phyloP scores from a whole-genome alignment of 2,113 vertebrate species.

The Okapia johnstoni region DNA sequence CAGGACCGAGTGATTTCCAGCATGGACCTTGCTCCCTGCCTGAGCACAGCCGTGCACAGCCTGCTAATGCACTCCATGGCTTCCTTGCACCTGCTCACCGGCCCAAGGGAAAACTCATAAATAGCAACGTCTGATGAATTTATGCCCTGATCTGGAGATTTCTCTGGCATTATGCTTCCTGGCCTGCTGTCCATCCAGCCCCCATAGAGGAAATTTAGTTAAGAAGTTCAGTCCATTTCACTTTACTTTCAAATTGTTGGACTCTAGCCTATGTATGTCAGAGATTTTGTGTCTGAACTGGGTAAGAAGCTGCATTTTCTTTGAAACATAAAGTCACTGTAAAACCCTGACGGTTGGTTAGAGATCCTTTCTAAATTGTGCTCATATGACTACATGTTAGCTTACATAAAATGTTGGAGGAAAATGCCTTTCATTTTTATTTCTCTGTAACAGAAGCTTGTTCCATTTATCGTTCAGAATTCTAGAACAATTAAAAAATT shows the following conservation, averaged over 20 bases:
- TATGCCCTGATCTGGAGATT: background rate
- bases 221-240: background rate
- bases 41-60: background rate
- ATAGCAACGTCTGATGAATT: background rate
- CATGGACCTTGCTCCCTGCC: background rate
- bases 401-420: background rate
- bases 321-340: background rate
- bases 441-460: background rate
- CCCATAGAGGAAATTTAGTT: background rate
- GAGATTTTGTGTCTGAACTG: background rate
- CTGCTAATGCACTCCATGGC: background rate
- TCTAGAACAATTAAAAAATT: background rate
- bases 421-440: background rate
- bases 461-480: background rate
- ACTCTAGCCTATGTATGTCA: background rate
- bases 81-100: background rate
- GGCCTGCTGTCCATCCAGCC: background rate
- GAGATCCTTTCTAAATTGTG: background rate
- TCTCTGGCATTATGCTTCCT: background rate
- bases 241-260: slow-evolving; percentile 30
- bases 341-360: background rate
- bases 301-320: background rate
- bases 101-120: slow-evolving; percentile 10
- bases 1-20: background rate
- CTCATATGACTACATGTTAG: background rate